Conservation (phyloP, 92 coral and sea anemone species). For the Bergia puertoricense region DNA sequence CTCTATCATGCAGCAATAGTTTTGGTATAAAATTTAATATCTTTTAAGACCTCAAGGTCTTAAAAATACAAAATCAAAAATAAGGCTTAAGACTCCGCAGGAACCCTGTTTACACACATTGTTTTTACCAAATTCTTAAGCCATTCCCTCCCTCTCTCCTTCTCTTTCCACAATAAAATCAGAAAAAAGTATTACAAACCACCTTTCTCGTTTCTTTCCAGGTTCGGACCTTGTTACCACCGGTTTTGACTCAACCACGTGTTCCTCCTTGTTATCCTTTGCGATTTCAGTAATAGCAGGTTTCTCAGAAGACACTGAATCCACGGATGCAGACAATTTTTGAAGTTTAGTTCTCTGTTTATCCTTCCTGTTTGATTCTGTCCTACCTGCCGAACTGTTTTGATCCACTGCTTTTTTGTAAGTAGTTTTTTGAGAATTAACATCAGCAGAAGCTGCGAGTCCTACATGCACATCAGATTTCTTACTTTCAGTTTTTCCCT, state of each 20-base stretch:
- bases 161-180: too few species aligned
- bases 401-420: background rate
- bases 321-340: background rate
- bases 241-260: background rate
- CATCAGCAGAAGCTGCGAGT: background rate
- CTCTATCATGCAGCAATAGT: too few species aligned
- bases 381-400: background rate
- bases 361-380: conserved; percentile 8
- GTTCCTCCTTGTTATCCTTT: conserved; percentile 8
- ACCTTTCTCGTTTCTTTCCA: conserved; percentile 10
- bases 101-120: too few species aligned
- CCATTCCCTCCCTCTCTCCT: too few species aligned
- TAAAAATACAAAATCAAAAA: too few species aligned
- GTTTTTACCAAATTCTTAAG: too few species aligned
- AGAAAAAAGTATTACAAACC: too few species aligned
- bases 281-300: background rate
- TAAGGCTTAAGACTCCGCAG: too few species aligned
- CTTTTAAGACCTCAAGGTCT: too few species aligned
- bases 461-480: background rate
- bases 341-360: conserved; percentile 19
- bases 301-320: conserved; percentile 7
- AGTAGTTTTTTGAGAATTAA: background rate
- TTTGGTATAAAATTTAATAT: too few species aligned
- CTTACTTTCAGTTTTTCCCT: conserved; percentile 9
- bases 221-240: background rate